Conservation (phyloP, 1,140 invertebrate species). For the Euglossa dilemma region DNA sequence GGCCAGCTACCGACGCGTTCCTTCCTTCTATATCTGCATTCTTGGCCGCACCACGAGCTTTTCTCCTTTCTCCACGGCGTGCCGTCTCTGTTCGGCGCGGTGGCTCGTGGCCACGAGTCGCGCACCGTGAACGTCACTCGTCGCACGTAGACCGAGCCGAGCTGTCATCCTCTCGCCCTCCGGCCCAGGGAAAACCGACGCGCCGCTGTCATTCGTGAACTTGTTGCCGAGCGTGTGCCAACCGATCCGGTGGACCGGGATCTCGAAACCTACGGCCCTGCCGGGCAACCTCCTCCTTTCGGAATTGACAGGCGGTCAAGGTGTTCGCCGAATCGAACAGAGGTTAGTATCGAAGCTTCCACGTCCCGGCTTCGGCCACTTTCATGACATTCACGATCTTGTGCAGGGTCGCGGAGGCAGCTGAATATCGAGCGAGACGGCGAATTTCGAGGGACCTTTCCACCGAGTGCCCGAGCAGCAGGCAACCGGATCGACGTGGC, state of each 20-base stretch:
- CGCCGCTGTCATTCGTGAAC: not conserved
- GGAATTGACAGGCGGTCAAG: not conserved
- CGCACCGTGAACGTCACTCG: slow-evolving; percentile 65
- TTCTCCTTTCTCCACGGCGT: slow-evolving; percentile 43
- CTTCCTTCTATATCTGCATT: slow-evolving; percentile 29
- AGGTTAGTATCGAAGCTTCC: slow-evolving; percentile 3
- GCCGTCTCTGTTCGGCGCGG: slow-evolving; percentile 36
- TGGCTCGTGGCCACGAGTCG: slow-evolving; percentile 37
- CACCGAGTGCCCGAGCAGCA: slow-evolving; percentile 64
- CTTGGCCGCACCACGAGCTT: slow-evolving; percentile 15
- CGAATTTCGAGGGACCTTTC: slow-evolving; percentile 45
- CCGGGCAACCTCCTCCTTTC: too few relatives aligned
- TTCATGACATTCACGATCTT: not conserved
- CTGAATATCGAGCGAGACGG: slow-evolving; percentile 58
- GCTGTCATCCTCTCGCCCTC: slow-evolving; percentile 54
- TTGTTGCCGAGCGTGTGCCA: not conserved
- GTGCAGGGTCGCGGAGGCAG: not conserved
- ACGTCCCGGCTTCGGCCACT: too few relatives aligned
- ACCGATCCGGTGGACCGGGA: not conserved
- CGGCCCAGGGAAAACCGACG: slow-evolving; percentile 10
- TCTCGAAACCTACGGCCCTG: too few relatives aligned
- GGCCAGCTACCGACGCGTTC: not conserved
- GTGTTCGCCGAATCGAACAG: too few relatives aligned
- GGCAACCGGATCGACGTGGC: slow-evolving; percentile 77
- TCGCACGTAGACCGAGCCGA: slow-evolving; percentile 61